Evolutionary conservation across 2,113 vertebrate genomes (phyloP).

Genomic region (Cinclus cinclus): DNA sequence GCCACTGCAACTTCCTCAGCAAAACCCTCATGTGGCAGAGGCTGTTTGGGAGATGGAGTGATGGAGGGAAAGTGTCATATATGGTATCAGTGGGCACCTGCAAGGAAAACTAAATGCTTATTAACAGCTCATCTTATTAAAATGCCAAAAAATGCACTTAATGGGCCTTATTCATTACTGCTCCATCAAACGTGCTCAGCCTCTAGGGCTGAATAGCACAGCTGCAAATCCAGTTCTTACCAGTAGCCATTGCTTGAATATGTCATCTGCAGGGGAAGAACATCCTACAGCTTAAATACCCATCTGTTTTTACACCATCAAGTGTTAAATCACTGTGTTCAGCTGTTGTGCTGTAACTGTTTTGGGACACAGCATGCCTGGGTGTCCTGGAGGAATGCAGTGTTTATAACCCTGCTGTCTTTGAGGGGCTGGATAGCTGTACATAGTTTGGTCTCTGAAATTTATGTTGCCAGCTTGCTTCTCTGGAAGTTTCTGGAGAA

Average conservation of each 20-base stretch:
- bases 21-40: not conserved
- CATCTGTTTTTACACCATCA: not conserved
- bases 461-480: not conserved
- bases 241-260: not conserved
- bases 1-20: not conserved
- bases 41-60: not conserved
- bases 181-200: not conserved
- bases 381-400: not conserved
- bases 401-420: not conserved
- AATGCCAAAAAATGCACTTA: not conserved
- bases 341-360: not conserved
- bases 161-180: not conserved
- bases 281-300: not conserved
- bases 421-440: not conserved
- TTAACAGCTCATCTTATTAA: not conserved
- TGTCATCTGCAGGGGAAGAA: not conserved
- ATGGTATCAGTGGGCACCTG: not conserved
- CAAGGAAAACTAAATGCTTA: not conserved
- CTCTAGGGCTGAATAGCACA: not conserved
- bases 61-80: not conserved
- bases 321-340: not conserved
- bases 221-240: not conserved
- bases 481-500: not conserved
- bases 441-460: not conserved
- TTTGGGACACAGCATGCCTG: rapidly evolving